Percentiles rank a stretch among this genome's conserved stretches.
phyloP scores from a whole-genome alignment of 2,888 invertebrate genomes.

The Zhuqinia jingwanae region DNA sequence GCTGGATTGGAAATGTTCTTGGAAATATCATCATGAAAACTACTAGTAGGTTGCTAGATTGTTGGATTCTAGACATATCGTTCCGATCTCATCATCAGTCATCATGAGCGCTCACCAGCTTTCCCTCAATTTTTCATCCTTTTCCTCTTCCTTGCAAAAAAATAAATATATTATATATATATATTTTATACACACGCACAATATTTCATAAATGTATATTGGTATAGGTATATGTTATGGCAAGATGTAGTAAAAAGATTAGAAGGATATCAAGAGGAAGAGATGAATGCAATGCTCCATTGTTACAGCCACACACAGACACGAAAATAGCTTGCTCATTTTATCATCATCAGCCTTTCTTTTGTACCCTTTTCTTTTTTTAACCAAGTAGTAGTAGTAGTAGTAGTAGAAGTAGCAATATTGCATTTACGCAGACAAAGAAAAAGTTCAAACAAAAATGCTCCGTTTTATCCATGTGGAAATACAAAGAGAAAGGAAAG shows the following conservation, averaged over 20 bases:
- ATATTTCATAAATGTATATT: too few species aligned
- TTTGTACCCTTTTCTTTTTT: background rate
- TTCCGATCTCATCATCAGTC: slow-evolving; percentile 70
- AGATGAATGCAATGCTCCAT: background rate
- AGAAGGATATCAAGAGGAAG: background rate
- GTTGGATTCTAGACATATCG: slow-evolving; percentile 62
- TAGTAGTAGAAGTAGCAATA: too few species aligned
- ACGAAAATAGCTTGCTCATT: slow-evolving; percentile 34
- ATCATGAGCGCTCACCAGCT: slow-evolving; percentile 62
- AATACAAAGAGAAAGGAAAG: background rate
- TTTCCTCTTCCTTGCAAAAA: slow-evolving; percentile 45
- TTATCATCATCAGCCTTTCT: slow-evolving; percentile 17
- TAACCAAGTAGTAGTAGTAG: too few species aligned
- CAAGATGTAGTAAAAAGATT: background rate
- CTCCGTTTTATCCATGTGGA: background rate
- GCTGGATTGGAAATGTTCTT: slow-evolving; percentile 13
- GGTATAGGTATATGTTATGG: background rate
- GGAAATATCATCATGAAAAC: too few species aligned
- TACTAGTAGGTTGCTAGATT: background rate
- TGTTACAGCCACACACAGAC: slow-evolving; percentile 15
- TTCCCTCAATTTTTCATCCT: slow-evolving; percentile 66
- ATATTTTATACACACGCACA: slow-evolving; percentile 32
- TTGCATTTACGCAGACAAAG: background rate
- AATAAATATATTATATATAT: slow-evolving; percentile 1
- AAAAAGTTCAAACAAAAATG: background rate